Evolutionary conservation across 2,797 vertebrate genomes (phyloP).

Genomic region (Protosalanx chinensis): DNA sequence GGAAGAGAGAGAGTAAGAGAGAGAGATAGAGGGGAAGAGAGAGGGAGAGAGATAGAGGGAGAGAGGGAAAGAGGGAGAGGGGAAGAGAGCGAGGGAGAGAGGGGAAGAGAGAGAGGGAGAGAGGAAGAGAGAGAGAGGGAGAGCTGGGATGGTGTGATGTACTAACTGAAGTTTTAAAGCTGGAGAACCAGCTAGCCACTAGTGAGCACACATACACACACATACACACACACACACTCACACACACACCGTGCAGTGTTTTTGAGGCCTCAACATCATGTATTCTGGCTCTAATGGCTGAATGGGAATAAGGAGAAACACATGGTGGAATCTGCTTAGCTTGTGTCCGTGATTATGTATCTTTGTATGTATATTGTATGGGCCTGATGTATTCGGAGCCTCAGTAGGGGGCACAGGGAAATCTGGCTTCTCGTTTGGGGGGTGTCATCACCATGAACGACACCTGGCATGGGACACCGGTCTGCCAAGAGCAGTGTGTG

Average conservation of each 20-base stretch:
- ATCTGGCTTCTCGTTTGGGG: conserved; percentile 47
- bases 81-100: conserved; percentile 12
- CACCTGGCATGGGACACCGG: conserved; percentile 43
- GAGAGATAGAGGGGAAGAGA: conserved; percentile 9
- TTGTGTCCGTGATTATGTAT: background rate
- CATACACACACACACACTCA: conserved; percentile 12
- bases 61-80: background rate
- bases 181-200: conserved; percentile 14
- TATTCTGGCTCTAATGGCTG: conserved; percentile 76
- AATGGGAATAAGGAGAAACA: conserved; percentile 26
- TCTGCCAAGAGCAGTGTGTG: conserved; percentile 22
- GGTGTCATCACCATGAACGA: conserved; percentile 47
- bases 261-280: background rate
- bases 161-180: conserved; percentile 36
- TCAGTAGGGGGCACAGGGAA: conserved; percentile 31
- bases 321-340: too few species aligned
- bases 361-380: background rate
- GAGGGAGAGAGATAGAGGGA: background rate
- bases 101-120: conserved; percentile 28
- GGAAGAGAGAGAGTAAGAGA: conserved; percentile 1
- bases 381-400: background rate
- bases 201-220: conserved; percentile 14
- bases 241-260: conserved; percentile 14
- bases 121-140: conserved; percentile 8
- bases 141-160: conserved; percentile 5